Evolutionary conservation across 2,888 invertebrate genomes (phyloP).

Genomic region (Mimumesa dahlbomi): DNA sequence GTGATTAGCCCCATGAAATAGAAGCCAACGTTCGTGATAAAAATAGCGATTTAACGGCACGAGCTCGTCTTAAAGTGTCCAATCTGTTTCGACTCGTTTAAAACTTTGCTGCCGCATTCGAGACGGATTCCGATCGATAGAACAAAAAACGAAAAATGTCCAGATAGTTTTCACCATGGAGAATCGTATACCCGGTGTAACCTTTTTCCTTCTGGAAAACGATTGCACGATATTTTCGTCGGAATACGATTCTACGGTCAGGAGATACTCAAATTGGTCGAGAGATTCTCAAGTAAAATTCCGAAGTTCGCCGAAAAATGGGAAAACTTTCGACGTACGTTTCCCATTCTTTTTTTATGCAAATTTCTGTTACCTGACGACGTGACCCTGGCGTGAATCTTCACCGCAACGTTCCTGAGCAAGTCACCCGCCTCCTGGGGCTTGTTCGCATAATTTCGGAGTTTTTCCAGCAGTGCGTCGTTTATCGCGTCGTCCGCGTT

Average conservation of each 20-base stretch:
- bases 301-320: too few relatives aligned
- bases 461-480: constrained; percentile 77
- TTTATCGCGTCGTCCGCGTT: constrained; percentile 74
- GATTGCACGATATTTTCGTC: too few relatives aligned
- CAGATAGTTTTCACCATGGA: too few relatives aligned
- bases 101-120: constrained; percentile 53
- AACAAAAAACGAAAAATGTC: not conserved
- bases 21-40: constrained; percentile 49
- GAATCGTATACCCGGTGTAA: too few relatives aligned
- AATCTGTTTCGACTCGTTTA: constrained; percentile 48
- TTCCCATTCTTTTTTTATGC: not conserved
- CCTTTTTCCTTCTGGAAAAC: too few relatives aligned
- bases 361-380: constrained; percentile 74
- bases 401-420: constrained; percentile 73
- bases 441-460: constrained; percentile 69
- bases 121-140: not conserved
- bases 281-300: too few relatives aligned
- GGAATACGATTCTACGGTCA: too few relatives aligned
- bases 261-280: too few relatives aligned
- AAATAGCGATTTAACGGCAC: constrained; percentile 60
- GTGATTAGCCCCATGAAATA: constrained; percentile 53
- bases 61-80: constrained; percentile 54
- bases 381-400: constrained; percentile 77
- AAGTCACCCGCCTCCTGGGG: constrained; percentile 74
- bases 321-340: constrained; percentile 1